Conservation (phyloP, 2,888 invertebrate genomes). For the Linnaemya tessellans region DNA sequence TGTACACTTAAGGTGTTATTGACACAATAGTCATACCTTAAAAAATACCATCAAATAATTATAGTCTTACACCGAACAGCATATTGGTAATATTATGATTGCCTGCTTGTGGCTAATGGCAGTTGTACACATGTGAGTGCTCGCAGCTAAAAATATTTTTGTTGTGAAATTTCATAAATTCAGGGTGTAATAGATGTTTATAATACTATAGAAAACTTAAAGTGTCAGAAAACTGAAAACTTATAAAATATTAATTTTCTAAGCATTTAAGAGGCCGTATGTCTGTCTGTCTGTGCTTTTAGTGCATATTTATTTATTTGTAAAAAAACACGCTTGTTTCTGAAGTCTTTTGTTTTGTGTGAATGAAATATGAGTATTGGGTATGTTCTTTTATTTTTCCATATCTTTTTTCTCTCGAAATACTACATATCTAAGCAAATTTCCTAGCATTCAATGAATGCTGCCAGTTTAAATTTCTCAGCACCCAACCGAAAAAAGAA, state of each 20-base stretch:
- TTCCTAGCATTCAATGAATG: no score
- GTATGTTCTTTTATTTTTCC: no score
- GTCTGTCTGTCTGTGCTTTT: not conserved
- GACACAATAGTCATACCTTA: slow-evolving; percentile 10
- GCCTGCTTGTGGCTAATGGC: not conserved
- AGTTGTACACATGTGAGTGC: not conserved
- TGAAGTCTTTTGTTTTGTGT: slow-evolving; percentile 13
- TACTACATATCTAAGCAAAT: no score
- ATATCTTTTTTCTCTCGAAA: no score
- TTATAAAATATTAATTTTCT: not conserved
- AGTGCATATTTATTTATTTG: not conserved
- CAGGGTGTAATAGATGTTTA: not conserved
- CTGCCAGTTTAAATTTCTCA: no score
- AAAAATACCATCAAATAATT: not conserved
- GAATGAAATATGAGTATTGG: not conserved
- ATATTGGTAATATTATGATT: not conserved
- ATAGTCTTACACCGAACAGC: not conserved
- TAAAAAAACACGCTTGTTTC: slow-evolving; percentile 16
- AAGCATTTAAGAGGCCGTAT: slow-evolving; percentile 3
- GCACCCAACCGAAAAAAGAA: no score
- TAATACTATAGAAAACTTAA: slow-evolving; percentile 1
- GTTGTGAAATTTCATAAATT: slow-evolving; percentile 13
- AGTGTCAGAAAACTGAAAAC: slow-evolving; percentile 9
- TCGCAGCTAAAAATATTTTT: not conserved
- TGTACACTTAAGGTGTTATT: slow-evolving; percentile 22